phyloP scores from a whole-genome alignment of 2,113 vertebrate species.

The Nothoprocta perdicaria region DNA sequence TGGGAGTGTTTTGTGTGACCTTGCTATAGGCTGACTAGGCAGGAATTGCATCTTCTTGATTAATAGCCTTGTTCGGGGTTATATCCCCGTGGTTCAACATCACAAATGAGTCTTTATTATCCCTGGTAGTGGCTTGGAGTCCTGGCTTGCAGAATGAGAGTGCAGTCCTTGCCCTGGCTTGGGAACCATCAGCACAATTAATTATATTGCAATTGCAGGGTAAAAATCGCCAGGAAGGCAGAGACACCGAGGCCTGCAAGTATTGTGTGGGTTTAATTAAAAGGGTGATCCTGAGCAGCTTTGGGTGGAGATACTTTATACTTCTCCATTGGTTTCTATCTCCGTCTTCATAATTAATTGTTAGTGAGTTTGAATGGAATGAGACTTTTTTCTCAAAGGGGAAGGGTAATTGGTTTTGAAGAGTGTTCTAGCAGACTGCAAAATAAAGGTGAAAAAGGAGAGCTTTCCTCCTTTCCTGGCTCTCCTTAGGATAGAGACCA shows the following conservation, averaged over 20 bases:
- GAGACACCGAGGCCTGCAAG: background rate
- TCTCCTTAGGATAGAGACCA: background rate
- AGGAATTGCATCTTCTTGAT: slow-evolving; percentile 46
- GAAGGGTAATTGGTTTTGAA: background rate
- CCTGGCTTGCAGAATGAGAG: slow-evolving; percentile 15
- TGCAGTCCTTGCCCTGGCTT: slow-evolving; percentile 22
- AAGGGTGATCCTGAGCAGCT: slow-evolving; percentile 31
- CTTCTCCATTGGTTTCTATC: slow-evolving; percentile 26
- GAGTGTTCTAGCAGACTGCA: background rate
- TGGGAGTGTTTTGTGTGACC: background rate
- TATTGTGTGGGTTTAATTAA: slow-evolving; percentile 33
- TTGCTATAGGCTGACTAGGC: slow-evolving; percentile 26
- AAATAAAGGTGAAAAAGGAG: background rate
- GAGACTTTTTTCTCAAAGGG: background rate
- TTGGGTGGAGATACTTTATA: background rate
- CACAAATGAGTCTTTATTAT: slow-evolving; percentile 53
- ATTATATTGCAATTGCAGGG: slow-evolving; percentile 8
- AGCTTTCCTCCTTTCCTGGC: background rate
- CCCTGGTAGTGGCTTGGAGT: background rate
- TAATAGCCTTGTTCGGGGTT: slow-evolving; percentile 31
- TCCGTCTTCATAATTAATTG: background rate
- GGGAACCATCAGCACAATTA: slow-evolving; percentile 31
- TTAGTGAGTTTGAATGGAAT: background rate
- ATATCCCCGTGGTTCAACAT: background rate
- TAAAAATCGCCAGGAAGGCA: slow-evolving; percentile 15